Evolutionary conservation across 1,140 invertebrate genomes (phyloP).

Genomic region (Octopus sinensis): DNA sequence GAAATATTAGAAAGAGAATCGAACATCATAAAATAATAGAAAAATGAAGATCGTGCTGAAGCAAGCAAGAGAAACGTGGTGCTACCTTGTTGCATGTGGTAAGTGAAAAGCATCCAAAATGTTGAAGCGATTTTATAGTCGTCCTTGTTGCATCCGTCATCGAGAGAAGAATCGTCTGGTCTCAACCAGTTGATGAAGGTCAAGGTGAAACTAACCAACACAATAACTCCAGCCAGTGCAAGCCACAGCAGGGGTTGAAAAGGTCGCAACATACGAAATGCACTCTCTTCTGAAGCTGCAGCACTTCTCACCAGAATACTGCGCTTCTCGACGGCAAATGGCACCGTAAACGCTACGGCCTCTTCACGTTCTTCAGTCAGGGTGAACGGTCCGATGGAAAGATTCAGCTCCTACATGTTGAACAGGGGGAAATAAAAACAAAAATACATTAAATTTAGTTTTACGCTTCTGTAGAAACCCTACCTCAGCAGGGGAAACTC

Average conservation of each 20-base stretch:
- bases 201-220: conserved; percentile 27
- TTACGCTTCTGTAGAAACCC: no score
- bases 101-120: conserved; percentile 32
- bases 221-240: conserved; percentile 19
- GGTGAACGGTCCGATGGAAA: conserved; percentile 40
- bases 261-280: conserved; percentile 39
- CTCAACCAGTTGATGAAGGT: conserved; percentile 30
- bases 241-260: conserved; percentile 31
- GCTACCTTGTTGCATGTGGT: conserved; percentile 36
- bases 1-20: no score
- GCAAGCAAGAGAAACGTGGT: no score
- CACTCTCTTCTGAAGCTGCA: conserved; percentile 24
- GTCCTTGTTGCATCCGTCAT: not conserved
- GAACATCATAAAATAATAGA: no score
- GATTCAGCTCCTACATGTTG: conserved; percentile 35
- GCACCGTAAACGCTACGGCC: conserved; percentile 42
- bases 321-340: conserved; percentile 36
- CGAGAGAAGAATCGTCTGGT: conserved; percentile 24
- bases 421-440: not conserved
- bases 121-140: conserved; percentile 15
- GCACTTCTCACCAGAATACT: conserved; percentile 35
- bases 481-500: no score
- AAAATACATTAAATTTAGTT: not conserved
- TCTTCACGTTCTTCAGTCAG: conserved; percentile 35
- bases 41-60: no score